Evolutionary conservation across 2,797 vertebrate species (phyloP), one percentile per base, ranked within the genome.

Genomic region (Fringilla coelebs): DNA sequence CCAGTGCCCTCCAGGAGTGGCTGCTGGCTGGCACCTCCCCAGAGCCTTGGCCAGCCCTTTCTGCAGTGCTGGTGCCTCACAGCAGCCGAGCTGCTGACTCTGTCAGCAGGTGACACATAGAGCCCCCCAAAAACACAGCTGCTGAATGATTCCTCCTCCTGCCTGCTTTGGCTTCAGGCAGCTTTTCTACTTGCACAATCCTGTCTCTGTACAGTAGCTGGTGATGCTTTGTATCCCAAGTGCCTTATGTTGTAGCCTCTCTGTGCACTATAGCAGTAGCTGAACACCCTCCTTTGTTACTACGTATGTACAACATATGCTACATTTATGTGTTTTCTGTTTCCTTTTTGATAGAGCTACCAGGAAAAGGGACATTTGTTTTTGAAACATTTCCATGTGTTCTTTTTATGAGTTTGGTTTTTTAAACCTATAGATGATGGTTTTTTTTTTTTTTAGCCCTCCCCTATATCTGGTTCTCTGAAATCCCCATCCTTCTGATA

Each of bases 221-320:
- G 29, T 66, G 32, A 22, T 6, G 55, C 70, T 93, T 75, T 60
- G 43, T 82, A 81, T 91, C 74, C 48, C 75, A 97, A 97, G 98
- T 98, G 98, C 98, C 98, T 98, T 98, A 94, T 5, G 49, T 83
- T 84, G 58, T 85, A 90, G 88, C 43, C 58, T 92, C 75, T 89
- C 52, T 49, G 12, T 71, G 85, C 79, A 13, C 51, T 83, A 2
- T 29, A 34, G 32, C 67, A 74, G 54, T 78, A 74, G 81, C 55
- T 75, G 54, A 65, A 54, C 4, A 3, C 54, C 67, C 67, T 86
- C 26, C 61, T 43, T 78, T 52, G 51, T 79, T 38, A 57, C 38
- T 45, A 13, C 0, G 0, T 81, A 31, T 70, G 71, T 90, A 70
- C 74, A 55, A 43, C 26, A 4, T 65, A 57, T n/a, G 86, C 62